Base-by-base conservation (phyloP, 2,113 vertebrate genomes). In the Eulemur rufifrons region DNA sequence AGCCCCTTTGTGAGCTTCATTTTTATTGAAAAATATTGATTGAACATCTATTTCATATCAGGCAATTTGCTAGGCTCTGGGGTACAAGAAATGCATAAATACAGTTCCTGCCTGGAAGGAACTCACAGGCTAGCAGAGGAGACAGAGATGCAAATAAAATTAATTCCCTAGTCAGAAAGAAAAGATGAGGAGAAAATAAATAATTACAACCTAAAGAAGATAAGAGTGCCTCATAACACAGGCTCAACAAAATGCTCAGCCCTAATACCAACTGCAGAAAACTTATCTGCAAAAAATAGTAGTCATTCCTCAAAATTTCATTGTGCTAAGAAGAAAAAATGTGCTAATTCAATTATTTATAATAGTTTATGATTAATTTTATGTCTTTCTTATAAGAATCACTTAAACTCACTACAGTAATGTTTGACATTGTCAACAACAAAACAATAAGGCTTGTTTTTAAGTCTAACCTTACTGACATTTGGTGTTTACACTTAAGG, bases 1-100 rank as follows among this genome's bases (percentile, higher is more conserved):
- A 85, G 64, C 21, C 87, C 69, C 69, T 86, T 86, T 89, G 56
- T 73, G 45, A 80, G 63, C 32, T 80, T 94, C 63, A 69, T 25
- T 91, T 97, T 89, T 84, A 68, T 68, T 95, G 96, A 95, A 89
- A 96, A 94, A 71, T 86, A 97, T 73, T 97, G 12, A 20, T 42
- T 54, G 74, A 77, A 68, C 63, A 77, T 37, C 12, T 76, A 76
- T 69, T 96, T 93, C 18, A 71, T 86, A 59, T 27, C 50, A 91
- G 34, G 8, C 27, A 76, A 59, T 86, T 91, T 94, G 27, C 69
- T 83, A 73, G 74, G 47, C 56, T 83, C 42, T 64, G 5, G 23
- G n/a, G 32, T 45, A 64, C 11, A 68, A 95, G 52, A 92, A 84
- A 45, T 63, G 5, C 20, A 13, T 82, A 89, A 68, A 63, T 78